Evolutionary conservation across 1,140 invertebrate species (phyloP), one percentile per base, ranked within the genome.

Genomic region (Drosophila tsacasi): DNA sequence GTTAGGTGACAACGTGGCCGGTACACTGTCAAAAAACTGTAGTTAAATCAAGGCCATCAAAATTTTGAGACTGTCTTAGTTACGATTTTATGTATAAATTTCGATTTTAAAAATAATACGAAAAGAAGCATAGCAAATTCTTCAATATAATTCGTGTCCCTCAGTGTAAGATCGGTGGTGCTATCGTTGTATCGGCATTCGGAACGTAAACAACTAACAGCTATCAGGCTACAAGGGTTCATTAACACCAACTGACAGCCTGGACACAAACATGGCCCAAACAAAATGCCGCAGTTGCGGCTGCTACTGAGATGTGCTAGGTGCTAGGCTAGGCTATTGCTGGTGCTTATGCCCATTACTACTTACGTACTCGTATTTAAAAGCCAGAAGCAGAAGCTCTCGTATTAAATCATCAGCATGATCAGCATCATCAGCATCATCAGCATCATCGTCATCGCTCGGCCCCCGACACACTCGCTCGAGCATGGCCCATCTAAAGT

Each of bases 161-260:
- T 42, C 46, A 32, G 63, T 68, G 62, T 50, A 47, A 54, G 5
- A 74, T 73, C 19, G 46, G n/a, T 13, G 12, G 19, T 68, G 40
- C 49, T 73, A 76, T 73, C 69, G 54, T 60, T 10, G 68, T 42
- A 74, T 74, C 71, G 66, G 73, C 49, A 68, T 61, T 74, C 42
- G 71, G 71, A 85, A 82, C 79, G 76, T 83, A 86, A 86, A 86
- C 79, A 86, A 86, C 79, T 83, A 68, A 63, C 74, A 77, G 62
- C 76, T 72, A 81, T 72, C 72, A 69, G 65, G 71, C 62, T 59
- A 79, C 79, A 79, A 90, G 68, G 79, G 85, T 90, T 90, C 85
- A 90, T 90, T 90, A 90, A 90, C 85, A 76, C 76, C 81, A 59
- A 69, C 63, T 65, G 77, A 74, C 68, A 80, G 69, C 69, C 74